phyloP scores from a whole-genome alignment of 2,888 invertebrate species.

The Sympetrum striolatum region DNA sequence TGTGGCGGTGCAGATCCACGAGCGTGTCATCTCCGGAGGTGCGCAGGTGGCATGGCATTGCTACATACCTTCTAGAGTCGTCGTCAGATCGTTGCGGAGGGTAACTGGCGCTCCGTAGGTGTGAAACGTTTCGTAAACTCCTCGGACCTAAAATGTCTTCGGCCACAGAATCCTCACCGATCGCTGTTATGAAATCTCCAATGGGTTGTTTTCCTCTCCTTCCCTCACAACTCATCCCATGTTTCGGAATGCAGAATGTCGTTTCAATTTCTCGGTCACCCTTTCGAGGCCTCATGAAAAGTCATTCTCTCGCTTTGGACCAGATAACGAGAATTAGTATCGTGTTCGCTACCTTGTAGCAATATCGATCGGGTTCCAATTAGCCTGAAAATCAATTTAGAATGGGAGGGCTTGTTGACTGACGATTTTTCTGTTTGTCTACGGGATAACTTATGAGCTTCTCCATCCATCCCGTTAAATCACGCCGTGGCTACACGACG shows the following conservation, averaged over 20 bases:
- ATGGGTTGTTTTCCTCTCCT: neutral
- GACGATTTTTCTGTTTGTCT: too few relatives aligned
- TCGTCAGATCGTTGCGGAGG: neutral
- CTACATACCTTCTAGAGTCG: neutral
- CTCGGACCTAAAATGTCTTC: neutral
- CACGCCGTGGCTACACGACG: too few relatives aligned
- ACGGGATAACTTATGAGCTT: too few relatives aligned
- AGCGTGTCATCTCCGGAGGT: neutral
- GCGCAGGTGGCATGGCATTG: neutral
- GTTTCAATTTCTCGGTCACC: neutral
- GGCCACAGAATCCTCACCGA: neutral
- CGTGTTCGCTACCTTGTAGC: neutral
- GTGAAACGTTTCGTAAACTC: neutral
- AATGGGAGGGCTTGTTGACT: too few relatives aligned
- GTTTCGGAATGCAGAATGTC: neutral
- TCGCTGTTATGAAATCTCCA: neutral
- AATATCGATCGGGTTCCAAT: too few relatives aligned
- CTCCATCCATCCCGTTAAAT: too few relatives aligned
- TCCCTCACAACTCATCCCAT: neutral
- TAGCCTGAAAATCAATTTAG: too few relatives aligned
- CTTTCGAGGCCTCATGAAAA: neutral
- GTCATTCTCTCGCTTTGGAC: neutral
- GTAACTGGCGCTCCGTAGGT: neutral
- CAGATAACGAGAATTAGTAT: neutral
- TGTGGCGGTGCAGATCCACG: neutral